Base-by-base conservation (phyloP, 2,888 invertebrate genomes). In the Caenorhabditis angaria region DNA sequence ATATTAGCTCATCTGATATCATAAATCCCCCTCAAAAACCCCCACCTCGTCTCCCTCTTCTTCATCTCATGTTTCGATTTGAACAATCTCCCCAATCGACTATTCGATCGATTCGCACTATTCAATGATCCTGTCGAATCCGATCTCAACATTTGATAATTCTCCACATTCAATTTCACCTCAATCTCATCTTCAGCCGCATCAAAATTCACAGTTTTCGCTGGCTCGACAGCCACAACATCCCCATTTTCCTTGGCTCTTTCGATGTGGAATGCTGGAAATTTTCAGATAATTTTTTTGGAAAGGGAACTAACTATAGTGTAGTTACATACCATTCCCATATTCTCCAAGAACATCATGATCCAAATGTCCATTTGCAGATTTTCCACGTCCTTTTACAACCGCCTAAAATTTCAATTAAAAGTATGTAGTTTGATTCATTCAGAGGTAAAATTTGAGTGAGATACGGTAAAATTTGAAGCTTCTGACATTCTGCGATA, bases 191-290 rank as follows among this genome's bases (percentile, higher is more conserved):
- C 53, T 0, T 66, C 62, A 24, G 65, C 71, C 10, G 68, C 72
- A 50, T 73, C 69, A 14, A 51, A 47, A 56, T 78, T 76, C 8
- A 82, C 80, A 0, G 81, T 80, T 57, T 82, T 82, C 12, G 77
- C 70, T 18, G 77, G 82, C 48, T 84, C 83, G 48, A 75, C 76
- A 0, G 76, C 81, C 28, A 68, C 63, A 0, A 60, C 75, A 62
- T 79, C 76, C 10, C 70, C 76, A 35, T 78, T 78, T 27, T 62
- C 75, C 55, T 65, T 72, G 10, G 84, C 85, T 57, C 85, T 60
- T 72, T 85, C 85, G 57, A 85, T 86, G 58, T 85, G 81, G 27
- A 69, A 76, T 3, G 73, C 83, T 83, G 61, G 27, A 67, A 73
- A 32, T 3, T 24, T 1, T 12, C 8, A 14, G 2, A 4, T 14